Percentiles rank a stretch among this genome's conserved stretches.
Evolutionary conservation across 2,888 invertebrate genomes (phyloP).

Genomic region (Nycteola revayana): DNA sequence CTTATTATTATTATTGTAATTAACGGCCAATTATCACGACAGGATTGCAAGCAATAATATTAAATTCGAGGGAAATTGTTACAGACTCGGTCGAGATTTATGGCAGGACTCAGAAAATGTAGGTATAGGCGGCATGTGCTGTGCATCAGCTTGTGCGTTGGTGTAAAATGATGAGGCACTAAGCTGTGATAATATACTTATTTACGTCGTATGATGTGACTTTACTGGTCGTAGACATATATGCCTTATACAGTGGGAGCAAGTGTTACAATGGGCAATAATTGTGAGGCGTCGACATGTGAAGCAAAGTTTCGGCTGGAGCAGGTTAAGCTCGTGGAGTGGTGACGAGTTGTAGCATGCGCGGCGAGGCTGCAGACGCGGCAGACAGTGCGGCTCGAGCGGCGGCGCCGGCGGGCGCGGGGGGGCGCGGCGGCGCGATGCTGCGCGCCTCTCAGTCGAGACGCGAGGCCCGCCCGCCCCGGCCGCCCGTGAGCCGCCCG

Average conservation of each 20-base stretch:
- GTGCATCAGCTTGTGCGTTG: neutral
- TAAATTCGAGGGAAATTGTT: too few relatives aligned
- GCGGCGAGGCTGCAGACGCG: constrained; percentile 68
- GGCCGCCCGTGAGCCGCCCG: constrained; percentile 72
- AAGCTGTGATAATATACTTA: too few relatives aligned
- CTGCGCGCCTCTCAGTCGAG: constrained; percentile 86
- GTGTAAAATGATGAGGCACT: neutral
- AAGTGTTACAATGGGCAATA: too few relatives aligned
- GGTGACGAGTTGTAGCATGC: constrained; percentile 20
- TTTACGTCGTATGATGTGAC: too few relatives aligned
- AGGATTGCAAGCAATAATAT: too few relatives aligned
- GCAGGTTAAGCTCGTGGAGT: constrained; percentile 18
- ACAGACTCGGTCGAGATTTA: too few relatives aligned
- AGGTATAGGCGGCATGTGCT: neutral
- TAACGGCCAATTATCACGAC: too few relatives aligned
- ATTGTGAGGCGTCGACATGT: constrained; percentile 9
- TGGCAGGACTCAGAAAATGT: too few relatives aligned
- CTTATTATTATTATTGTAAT: too few relatives aligned
- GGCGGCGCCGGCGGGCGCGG: constrained; percentile 57
- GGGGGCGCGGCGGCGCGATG: constrained; percentile 83
- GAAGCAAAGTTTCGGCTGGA: constrained; percentile 18
- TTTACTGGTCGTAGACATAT: too few relatives aligned
- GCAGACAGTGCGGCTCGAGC: constrained; percentile 66
- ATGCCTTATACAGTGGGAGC: too few relatives aligned
- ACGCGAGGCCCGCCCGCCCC: constrained; percentile 82